These are phyloP conservation scores for Halisarca cf. caerulea DNA, from an alignment of 37 sponge, comb jelly and placozoan species.

Conservation along the genomic window DNA sequence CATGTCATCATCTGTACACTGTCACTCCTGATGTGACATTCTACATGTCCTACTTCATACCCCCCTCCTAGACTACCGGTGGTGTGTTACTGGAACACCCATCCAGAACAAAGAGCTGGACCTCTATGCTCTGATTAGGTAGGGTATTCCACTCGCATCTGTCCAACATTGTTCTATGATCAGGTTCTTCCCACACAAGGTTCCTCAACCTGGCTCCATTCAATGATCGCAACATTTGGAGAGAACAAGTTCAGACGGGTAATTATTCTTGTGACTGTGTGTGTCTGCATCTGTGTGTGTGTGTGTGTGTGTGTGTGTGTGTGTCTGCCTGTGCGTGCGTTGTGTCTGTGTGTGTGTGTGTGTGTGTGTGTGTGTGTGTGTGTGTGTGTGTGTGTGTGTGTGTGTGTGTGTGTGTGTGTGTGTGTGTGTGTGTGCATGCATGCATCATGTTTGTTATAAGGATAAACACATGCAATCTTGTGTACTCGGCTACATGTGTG, in stretches of 20 bases:
- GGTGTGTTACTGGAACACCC: slow-evolving; percentile 84
- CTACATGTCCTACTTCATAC: too few relatives aligned
- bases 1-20: too few relatives aligned
- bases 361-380: too few relatives aligned
- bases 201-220: slow-evolving; percentile 76
- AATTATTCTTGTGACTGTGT: slow-evolving; percentile 1
- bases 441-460: too few relatives aligned
- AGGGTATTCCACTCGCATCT: neutral
- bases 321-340: neutral
- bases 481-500: too few relatives aligned
- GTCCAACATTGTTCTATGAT: neutral
- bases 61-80: slow-evolving; percentile 47
- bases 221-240: slow-evolving; percentile 73
- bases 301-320: neutral
- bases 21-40: too few relatives aligned
- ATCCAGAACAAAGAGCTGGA: slow-evolving; percentile 80
- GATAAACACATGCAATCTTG: too few relatives aligned
- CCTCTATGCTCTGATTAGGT: slow-evolving; percentile 71
- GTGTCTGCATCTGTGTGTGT: neutral
- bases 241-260: slow-evolving; percentile 53
- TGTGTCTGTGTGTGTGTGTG: too few relatives aligned
- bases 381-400: too few relatives aligned
- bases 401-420: too few relatives aligned
- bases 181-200: neutral
- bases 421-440: too few relatives aligned